Percentiles rank a stretch among this genome's conserved stretches.
phyloP scores from a whole-genome alignment of 2,888 invertebrate species.

The Parnassius smintheus region DNA sequence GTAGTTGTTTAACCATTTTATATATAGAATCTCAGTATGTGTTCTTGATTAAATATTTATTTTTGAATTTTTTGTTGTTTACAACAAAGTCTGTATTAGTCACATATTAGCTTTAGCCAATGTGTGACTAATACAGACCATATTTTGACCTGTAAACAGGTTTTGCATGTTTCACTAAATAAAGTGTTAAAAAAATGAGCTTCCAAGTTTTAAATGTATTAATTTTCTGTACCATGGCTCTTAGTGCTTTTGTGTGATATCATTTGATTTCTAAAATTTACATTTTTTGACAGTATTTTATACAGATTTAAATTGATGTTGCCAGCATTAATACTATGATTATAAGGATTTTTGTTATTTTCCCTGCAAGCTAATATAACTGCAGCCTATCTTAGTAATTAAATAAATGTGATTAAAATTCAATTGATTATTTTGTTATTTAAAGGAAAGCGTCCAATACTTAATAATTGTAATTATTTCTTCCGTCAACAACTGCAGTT shows the following conservation, averaged over 20 bases:
- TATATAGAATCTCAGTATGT: slow-evolving; percentile 20
- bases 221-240: slow-evolving; percentile 26
- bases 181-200: slow-evolving; percentile 30
- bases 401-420: slow-evolving; percentile 46
- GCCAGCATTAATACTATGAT: slow-evolving; percentile 46
- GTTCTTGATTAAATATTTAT: background rate
- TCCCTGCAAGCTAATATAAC: slow-evolving; percentile 5
- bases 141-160: background rate
- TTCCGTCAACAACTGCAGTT: slow-evolving; percentile 41
- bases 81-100: background rate
- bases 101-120: too few species aligned
- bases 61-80: background rate
- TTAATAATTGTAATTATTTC: slow-evolving; percentile 38
- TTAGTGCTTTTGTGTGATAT: slow-evolving; percentile 61
- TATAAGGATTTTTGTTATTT: slow-evolving; percentile 31
- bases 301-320: slow-evolving; percentile 47
- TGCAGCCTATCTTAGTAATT: slow-evolving; percentile 40
- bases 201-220: slow-evolving; percentile 31
- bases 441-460: slow-evolving; percentile 41
- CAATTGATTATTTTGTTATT: slow-evolving; percentile 65
- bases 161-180: slow-evolving; percentile 26
- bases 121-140: slow-evolving; percentile 1
- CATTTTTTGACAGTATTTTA: slow-evolving; percentile 56
- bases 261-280: slow-evolving; percentile 38
- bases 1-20: slow-evolving; percentile 32